These are phyloP conservation scores for Xiphophorus maculatus DNA, from an alignment of 2,113 vertebrate genomes.

Conservation along the genomic window DNA sequence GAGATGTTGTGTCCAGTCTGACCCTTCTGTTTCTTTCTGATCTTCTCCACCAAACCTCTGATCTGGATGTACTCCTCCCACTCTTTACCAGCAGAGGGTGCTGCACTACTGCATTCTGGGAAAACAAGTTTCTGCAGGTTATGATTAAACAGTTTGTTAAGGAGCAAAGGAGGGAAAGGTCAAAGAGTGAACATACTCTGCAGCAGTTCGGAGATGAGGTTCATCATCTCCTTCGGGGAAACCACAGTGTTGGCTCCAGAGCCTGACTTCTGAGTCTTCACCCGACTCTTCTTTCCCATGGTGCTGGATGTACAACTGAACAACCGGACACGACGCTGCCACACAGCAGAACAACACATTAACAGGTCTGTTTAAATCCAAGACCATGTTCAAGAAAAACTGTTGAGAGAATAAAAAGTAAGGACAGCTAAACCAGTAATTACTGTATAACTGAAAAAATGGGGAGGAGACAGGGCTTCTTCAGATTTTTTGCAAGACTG, in stretches of 20 bases:
- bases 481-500: too few relatives aligned
- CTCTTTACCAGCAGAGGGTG: conserved; percentile 90
- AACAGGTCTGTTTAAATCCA: background rate
- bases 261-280: conserved; percentile 96
- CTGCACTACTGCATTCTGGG: conserved; percentile 91
- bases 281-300: conserved; percentile 99
- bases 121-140: conserved; percentile 1
- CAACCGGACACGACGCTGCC: background rate
- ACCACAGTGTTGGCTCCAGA: conserved; percentile 85
- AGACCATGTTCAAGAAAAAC: too few relatives aligned
- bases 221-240: conserved; percentile 95
- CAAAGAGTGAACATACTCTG: conserved; percentile 85
- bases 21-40: conserved; percentile 98
- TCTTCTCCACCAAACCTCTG: conserved; percentile 92
- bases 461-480: too few relatives aligned
- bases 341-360: background rate
- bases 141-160: background rate
- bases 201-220: conserved; percentile 90
- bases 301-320: conserved; percentile 68
- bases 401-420: background rate
- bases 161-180: background rate
- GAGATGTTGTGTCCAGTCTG: background rate
- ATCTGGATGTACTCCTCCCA: conserved; percentile 98
- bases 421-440: background rate
- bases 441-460: too few relatives aligned